phyloP scores from a whole-genome alignment of 2,113 vertebrate species.

The Nesoenas mayeri region DNA sequence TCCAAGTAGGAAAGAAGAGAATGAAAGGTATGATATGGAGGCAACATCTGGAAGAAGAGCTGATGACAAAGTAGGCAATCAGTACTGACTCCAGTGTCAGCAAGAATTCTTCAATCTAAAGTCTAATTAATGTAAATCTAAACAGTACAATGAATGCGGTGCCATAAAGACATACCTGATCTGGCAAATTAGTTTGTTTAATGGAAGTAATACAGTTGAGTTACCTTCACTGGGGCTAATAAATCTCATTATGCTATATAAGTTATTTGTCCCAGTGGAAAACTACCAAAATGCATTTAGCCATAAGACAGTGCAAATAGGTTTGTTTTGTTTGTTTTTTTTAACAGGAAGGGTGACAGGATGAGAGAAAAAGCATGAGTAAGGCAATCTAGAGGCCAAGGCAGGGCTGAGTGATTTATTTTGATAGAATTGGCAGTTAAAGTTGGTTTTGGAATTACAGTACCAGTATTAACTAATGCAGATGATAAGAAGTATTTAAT shows the following conservation, averaged over 20 bases:
- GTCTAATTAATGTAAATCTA: slow-evolving; percentile 1
- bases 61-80: not conserved
- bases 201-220: not conserved
- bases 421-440: not conserved
- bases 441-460: not conserved
- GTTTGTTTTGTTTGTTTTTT: no score
- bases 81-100: not conserved
- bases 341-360: not conserved
- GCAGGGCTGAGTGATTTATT: not conserved
- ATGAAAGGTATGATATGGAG: not conserved
- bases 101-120: not conserved
- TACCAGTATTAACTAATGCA: not conserved
- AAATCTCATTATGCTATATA: not conserved
- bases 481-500: not conserved
- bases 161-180: not conserved
- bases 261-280: not conserved
- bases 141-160: not conserved
- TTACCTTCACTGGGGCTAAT: not conserved
- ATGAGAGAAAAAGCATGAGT: not conserved
- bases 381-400: not conserved
- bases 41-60: not conserved
- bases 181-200: slow-evolving; percentile 25
- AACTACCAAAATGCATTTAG: not conserved
- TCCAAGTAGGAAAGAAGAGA: not conserved
- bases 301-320: not conserved